Evolutionary conservation across 2,113 vertebrate species (phyloP).

Genomic region (Lampris incognitus): DNA sequence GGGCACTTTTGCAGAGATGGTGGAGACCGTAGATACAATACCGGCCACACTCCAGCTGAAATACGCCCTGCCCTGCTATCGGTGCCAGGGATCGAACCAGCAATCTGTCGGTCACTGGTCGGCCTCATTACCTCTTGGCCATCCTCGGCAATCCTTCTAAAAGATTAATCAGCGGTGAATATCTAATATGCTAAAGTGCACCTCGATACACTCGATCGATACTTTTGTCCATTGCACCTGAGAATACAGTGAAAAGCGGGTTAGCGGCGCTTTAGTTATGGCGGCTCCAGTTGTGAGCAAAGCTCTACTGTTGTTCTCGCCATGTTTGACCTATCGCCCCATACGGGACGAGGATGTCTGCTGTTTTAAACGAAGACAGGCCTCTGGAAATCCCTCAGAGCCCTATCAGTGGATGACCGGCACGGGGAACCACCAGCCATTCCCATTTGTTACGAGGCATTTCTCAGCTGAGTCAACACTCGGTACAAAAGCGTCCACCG

Average conservation of each 20-base stretch:
- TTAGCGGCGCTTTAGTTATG: not conserved
- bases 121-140: no score
- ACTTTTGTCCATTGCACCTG: not conserved
- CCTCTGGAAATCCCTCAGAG: conserved; percentile 41
- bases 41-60: no score
- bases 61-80: no score
- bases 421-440: conserved; percentile 59
- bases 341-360: not conserved
- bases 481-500: conserved; percentile 47
- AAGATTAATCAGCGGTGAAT: no score
- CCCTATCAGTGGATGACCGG: conserved; percentile 60
- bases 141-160: no score
- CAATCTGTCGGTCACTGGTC: no score
- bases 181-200: no score
- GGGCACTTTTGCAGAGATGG: no score
- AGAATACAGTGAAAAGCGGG: not conserved
- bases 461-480: conserved; percentile 78
- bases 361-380: conserved; percentile 16
- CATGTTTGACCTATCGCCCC: conserved; percentile 1
- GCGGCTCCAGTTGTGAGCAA: not conserved
- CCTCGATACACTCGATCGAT: not conserved
- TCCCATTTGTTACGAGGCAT: conserved; percentile 59
- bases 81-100: no score
- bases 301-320: not conserved
- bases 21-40: no score